Base-by-base conservation (phyloP, 2,113 vertebrate species). In the Bubo bubo region DNA sequence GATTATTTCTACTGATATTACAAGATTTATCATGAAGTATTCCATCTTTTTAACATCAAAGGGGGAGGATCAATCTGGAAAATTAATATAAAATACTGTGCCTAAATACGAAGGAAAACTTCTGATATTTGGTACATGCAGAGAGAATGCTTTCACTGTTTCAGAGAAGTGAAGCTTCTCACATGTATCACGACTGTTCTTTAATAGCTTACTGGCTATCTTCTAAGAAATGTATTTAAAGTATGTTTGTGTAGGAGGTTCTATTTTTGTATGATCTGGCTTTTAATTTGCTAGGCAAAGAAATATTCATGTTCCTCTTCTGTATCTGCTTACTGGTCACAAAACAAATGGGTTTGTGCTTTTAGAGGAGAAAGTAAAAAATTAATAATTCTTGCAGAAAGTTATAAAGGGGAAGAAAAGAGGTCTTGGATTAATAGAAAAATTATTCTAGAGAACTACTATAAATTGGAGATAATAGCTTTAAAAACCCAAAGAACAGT, bases 201-300 rank as follows among this genome's bases (percentile, higher is more conserved):
- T 49, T 84, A 87, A n/a, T 79, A 41, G 76, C 49, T 67, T 72
- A 15, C 35, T 86, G 87, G 17, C 59, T 86, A 2, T 95, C 45
- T 95, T 87, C 73, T 87, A 72, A 95, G 80, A 94, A 96, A 85
- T 87, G 37, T 67, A 87, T 87, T 89, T 82, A 28, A 79, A 92
- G 23, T 72, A 66, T 82, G 53, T 72, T 94, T 95, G 80, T 88
- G 91, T 95, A 58, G 93, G 86, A 95, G 94, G 93, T 87, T 93
- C 58, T 94, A 82, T 95, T 95, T 95, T 94, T 85, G 26, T 73
- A 14, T 81, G 13, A 71, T 68, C 15, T 58, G 64, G 7, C 37
- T 85, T 82, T 75, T 67, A 37, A 52, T 94, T 93, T 93, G 32
- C 28, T 79, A 47, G 41, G 45, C 60, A 53, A 55, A 9, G 11